Evolutionary conservation across 2,797 vertebrate genomes (phyloP), one percentile per base, ranked within the genome.

Genomic region (Pseudochromis fuscus): DNA sequence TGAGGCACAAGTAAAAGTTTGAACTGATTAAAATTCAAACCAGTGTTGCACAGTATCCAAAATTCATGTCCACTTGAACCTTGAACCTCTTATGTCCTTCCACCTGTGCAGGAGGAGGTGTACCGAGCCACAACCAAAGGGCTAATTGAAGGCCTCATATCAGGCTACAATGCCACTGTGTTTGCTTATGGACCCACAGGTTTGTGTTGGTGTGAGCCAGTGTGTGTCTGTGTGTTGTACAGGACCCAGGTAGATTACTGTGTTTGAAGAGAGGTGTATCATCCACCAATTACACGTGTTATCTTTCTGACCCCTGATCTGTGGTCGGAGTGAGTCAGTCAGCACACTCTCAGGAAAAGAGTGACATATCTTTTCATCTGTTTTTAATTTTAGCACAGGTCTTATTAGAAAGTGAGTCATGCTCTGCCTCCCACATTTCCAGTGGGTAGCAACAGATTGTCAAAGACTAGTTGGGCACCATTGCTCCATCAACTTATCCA

Each of bases 101-200:
- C 19, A 27, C 21, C 18, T 46, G 10, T 72, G 57, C 81, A 98
- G 97, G 97, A 98, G 55, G 95, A 95, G 60, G 96, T 98, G 63
- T 98, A 98, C 75, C 89, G 93, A 65, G 93, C 94, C 56, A 98
- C 97, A 56, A 96, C 96, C 75, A 96, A 91, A 89, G 94, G 93
- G 5, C 93, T 98, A 66, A 95, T 98, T 0, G 88, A 95, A 27
- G 96, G 95, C 0, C 91, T 98, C 78, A 95, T 97, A 72, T 97
- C 96, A 0, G 96, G 97, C 83, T 97, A 96, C 89, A 96, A 97
- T 9, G 96, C 96, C 82, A 98, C 97, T 0, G 93, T 98, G 83
- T 97, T 98, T 71, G 94, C 97, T 87, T 98, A 98, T 3, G 96
- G 97, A 86, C 96, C 97, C 73, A 98, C 96, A 75, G 96, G 96